Base-by-base conservation (phyloP, 2,113 vertebrate genomes). In the Labeo catla region DNA sequence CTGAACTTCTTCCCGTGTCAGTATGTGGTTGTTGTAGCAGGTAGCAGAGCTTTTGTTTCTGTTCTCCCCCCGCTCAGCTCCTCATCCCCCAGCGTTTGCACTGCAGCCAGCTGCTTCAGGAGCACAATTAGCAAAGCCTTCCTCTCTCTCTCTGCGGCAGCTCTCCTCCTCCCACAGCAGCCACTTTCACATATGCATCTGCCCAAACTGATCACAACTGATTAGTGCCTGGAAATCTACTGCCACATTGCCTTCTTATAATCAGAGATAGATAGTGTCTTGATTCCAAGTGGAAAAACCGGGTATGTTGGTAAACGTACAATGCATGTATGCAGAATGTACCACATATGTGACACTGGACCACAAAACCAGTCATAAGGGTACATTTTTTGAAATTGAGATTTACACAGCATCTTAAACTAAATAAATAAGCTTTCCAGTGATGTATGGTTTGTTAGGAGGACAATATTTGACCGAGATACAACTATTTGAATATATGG, bases 71-170 rank as follows among this genome's bases (percentile, higher is more conserved):
- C 1, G 59, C 23, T 63, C 59, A 63, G n/a, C n/a, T 23, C 59
- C 39, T 39, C 39, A 39, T 39, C 77, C 52, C 72, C 45, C 78
- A 36, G 72, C 76, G 81, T 50, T 49, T 90, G 83, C 93, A 95
- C 91, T 94, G 94, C 95, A 95, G 95, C 95, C 94, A 95, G 95
- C 93, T 96, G 95, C 94, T 94, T 92, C 93, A 92, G 90, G 89
- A 83, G 88, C 95, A 94, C 94, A 92, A 93, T 96, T 94, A 94
- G 93, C 91, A 89, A 94, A 90, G 92, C 93, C 94, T 93, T 79
- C 76, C 85, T 74, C 88, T 90, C 76, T 90, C 76, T 63, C 91
- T 93, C 90, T 94, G 93, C 93, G 92, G 94, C 94, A 93, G 90
- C 92, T 87, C 90, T 92, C 90, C 92, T 93, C 93, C 93, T 95